Evolutionary conservation across 2,888 invertebrate genomes (phyloP).

Genomic region (Stomorhina lunata): DNA sequence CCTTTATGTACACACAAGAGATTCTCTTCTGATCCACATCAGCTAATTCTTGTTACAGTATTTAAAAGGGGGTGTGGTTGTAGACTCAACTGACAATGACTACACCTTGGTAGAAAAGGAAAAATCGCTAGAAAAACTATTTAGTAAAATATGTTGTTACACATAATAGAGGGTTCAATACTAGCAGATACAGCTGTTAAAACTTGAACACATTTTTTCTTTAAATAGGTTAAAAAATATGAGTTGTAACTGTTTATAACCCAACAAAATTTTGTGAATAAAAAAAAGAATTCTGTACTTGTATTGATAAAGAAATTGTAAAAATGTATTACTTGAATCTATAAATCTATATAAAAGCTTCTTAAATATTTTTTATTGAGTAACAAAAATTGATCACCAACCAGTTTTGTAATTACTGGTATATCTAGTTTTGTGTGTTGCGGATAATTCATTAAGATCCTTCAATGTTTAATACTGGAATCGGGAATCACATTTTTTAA

Average conservation of each 20-base stretch:
- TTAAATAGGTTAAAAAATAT: slow-evolving; percentile 55
- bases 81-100: slow-evolving; percentile 44
- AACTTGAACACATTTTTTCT: slow-evolving; percentile 5
- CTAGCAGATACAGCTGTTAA: neutral
- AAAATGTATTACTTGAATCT: neutral
- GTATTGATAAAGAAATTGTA: neutral
- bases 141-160: slow-evolving; percentile 53
- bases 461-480: too few species aligned
- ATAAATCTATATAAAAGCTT: neutral
- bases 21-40: neutral
- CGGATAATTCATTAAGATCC: too few species aligned
- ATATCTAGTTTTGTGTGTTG: too few species aligned
- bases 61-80: slow-evolving; percentile 59
- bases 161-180: too few species aligned
- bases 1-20: slow-evolving; percentile 37
- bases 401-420: too few species aligned
- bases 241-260: slow-evolving; percentile 11
- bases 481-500: too few species aligned
- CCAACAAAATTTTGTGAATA: slow-evolving; percentile 20
- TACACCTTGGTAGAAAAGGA: slow-evolving; percentile 34
- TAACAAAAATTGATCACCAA: neutral
- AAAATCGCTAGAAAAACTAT: slow-evolving; percentile 50
- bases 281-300: neutral
- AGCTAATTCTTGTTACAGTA: slow-evolving; percentile 17
- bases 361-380: neutral